phyloP scores from a whole-genome alignment of 2,113 vertebrate genomes.

The Tor tambroides region DNA sequence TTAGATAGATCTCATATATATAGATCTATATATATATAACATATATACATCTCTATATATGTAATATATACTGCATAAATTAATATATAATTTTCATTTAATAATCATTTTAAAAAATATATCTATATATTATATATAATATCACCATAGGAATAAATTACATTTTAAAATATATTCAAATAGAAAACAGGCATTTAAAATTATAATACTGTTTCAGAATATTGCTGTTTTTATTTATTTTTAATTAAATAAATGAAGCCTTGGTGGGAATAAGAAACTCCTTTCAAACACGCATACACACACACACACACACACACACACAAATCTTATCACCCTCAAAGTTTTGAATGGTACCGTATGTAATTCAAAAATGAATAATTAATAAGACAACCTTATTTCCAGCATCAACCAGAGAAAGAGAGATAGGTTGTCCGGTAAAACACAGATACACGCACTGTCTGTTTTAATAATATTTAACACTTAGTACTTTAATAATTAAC shows the following conservation, averaged over 20 bases:
- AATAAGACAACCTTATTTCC: background rate
- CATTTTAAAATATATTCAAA: background rate
- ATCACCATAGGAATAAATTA: background rate
- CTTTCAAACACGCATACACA: background rate
- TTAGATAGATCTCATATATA: too few species aligned
- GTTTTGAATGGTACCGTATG: background rate
- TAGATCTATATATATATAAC: too few species aligned
- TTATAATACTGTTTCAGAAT: background rate
- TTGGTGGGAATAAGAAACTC: background rate
- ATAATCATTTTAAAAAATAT: background rate
- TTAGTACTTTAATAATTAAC: slow-evolving; percentile 40
- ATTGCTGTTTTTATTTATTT: background rate
- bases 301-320: background rate
- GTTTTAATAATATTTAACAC: slow-evolving; percentile 43
- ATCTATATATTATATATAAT: too few species aligned
- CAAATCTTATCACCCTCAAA: background rate
- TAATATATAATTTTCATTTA: background rate
- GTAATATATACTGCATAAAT: background rate
- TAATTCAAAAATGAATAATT: background rate
- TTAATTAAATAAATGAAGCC: background rate
- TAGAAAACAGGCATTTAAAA: too few species aligned
- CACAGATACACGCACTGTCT: slow-evolving; percentile 21
- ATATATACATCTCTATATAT: background rate
- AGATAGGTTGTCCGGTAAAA: background rate
- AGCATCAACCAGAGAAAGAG: slow-evolving; percentile 11